A percentile compares a stretch with the other conserved stretches of the same genome.
Evolutionary conservation across 1,140 invertebrate genomes (phyloP).

Genomic region (Capitella teleta): DNA sequence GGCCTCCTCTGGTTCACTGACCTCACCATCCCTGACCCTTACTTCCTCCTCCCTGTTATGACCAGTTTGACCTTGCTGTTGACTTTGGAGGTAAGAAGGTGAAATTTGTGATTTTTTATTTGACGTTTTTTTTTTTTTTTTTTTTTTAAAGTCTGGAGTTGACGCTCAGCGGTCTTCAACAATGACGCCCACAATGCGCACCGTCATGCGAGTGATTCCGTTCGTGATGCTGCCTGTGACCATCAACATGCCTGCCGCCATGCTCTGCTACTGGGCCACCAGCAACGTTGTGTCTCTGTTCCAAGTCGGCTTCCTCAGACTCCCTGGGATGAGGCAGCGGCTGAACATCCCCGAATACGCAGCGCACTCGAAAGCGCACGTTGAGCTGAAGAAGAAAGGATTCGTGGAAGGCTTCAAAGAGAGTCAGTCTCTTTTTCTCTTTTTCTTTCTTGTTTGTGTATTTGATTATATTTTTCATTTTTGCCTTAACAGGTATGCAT

Average conservation of each 20-base stretch:
- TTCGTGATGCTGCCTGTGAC: constrained; percentile 73
- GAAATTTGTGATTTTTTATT: too few relatives aligned
- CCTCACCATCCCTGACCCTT: constrained; percentile 80
- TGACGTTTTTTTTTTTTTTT: too few relatives aligned
- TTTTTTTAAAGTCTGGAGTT: constrained; percentile 55
- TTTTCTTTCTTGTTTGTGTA: not conserved
- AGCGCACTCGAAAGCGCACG: constrained; percentile 45
- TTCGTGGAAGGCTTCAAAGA: constrained; percentile 70
- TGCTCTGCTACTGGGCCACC: constrained; percentile 81
- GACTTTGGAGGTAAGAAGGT: constrained; percentile 68
- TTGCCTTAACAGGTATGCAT: too few relatives aligned
- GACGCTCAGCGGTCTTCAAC: constrained; percentile 58
- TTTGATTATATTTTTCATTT: not conserved
- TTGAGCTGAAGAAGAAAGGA: constrained; percentile 61
- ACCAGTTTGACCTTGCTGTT: constrained; percentile 66
- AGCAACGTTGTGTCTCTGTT: constrained; percentile 77
- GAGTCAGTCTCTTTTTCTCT: constrained; percentile 49
- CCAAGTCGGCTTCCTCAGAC: constrained; percentile 67
- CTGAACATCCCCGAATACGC: constrained; percentile 66
- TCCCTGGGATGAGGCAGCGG: constrained; percentile 59
- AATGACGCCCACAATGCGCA: constrained; percentile 52
- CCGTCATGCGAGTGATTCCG: constrained; percentile 62
- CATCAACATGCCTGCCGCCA: constrained; percentile 75
- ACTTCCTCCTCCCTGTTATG: constrained; percentile 71
- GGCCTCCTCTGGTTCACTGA: constrained; percentile 88